Conservation (phyloP, 2,797 vertebrate genomes). For the Lagodon rhomboides region DNA sequence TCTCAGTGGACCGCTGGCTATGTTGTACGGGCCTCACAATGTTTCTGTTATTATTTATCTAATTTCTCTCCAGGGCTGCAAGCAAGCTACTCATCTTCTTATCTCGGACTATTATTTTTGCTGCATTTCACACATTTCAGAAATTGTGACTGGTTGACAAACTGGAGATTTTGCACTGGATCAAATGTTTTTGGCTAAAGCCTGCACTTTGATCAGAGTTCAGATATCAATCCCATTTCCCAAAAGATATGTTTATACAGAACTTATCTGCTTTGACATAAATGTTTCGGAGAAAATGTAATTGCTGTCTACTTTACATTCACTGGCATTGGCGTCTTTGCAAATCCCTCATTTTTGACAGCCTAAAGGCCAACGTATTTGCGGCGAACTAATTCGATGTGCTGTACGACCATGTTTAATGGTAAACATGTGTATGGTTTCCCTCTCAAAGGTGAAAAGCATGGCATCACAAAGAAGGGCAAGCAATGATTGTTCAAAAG, state of each 20-base stretch:
- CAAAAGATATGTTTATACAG: background rate
- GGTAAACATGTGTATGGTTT: slow-evolving; percentile 7
- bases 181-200: background rate
- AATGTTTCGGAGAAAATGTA: background rate
- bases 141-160: slow-evolving; percentile 10
- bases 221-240: background rate
- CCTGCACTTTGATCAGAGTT: background rate
- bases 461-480: background rate
- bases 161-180: background rate
- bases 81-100: background rate
- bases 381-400: slow-evolving; percentile 1
- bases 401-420: background rate
- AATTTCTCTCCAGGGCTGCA: background rate
- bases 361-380: slow-evolving; percentile 4
- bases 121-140: slow-evolving; percentile 7
- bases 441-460: background rate
- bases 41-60: slow-evolving; percentile 21
- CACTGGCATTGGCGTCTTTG: background rate
- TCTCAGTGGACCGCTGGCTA: slow-evolving; percentile 10
- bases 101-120: slow-evolving; percentile 6
- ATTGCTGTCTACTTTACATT: background rate
- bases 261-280: background rate
- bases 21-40: slow-evolving; percentile 1
- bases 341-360: background rate
- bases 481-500: background rate